Evolutionary conservation across 2,888 invertebrate species (phyloP).

Genomic region (Ditula angustiorana): DNA sequence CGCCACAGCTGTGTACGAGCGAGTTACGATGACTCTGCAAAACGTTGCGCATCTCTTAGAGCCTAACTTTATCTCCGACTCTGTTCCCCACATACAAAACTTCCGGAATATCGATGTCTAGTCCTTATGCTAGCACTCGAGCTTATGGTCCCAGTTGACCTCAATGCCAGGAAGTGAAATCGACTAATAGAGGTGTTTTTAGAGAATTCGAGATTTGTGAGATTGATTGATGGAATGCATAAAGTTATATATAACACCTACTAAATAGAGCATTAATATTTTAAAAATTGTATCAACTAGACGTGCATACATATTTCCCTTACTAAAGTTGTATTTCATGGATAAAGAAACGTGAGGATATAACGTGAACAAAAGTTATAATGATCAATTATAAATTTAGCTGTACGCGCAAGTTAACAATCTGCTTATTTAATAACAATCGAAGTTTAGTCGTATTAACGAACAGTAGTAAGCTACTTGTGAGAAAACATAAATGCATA

Average conservation of each 20-base stretch:
- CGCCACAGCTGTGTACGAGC: conserved; percentile 1
- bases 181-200: not conserved
- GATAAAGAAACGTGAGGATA: not conserved
- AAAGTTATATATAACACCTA: too few species aligned
- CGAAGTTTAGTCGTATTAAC: not conserved
- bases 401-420: not conserved
- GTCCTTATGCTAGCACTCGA: conserved; percentile 45
- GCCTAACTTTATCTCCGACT: conserved; percentile 8
- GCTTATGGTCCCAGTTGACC: too few species aligned
- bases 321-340: not conserved
- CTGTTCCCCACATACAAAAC: conserved; percentile 5
- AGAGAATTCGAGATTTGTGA: too few species aligned
- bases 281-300: too few species aligned
- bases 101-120: conserved; percentile 44
- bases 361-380: not conserved
- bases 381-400: conserved; percentile 3
- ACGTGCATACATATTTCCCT: too few species aligned
- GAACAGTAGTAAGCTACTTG: not conserved
- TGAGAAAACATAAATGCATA: not conserved
- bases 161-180: too few species aligned
- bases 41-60: conserved; percentile 5
- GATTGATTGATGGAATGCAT: too few species aligned
- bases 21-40: not conserved
- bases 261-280: too few species aligned
- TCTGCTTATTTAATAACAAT: not conserved